These are phyloP conservation scores for Latrodectus elegans DNA, from an alignment of 2,888 invertebrate genomes.

Conservation along the genomic window DNA sequence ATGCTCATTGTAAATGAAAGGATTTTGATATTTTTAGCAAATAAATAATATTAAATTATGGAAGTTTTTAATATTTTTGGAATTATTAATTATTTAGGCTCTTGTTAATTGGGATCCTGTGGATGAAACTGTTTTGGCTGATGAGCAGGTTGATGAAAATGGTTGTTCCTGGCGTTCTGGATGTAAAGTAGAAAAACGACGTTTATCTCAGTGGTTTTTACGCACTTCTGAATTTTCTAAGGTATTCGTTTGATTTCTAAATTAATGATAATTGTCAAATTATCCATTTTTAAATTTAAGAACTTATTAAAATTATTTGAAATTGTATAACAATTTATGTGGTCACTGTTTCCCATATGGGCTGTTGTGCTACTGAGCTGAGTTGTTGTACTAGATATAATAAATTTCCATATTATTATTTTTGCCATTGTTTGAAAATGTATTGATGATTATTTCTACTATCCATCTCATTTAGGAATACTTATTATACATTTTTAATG, in stretches of 20 bases:
- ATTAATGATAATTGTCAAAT: not conserved
- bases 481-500: no score
- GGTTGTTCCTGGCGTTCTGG: conserved; percentile 97
- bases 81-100: conserved; percentile 78
- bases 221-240: conserved; percentile 81
- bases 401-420: no score
- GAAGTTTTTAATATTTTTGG: not conserved
- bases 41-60: no score
- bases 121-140: conserved; percentile 96
- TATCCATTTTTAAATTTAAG: not conserved
- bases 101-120: conserved; percentile 99
- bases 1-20: no score
- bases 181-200: conserved; percentile 90
- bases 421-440: no score
- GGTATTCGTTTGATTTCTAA: conserved; percentile 15
- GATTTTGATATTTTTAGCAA: no score
- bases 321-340: not conserved
- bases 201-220: conserved; percentile 95
- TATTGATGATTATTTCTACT: no score
- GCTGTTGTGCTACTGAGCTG: no score
- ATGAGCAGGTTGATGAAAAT: conserved; percentile 95
- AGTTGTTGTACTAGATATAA: no score
- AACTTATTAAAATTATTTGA: not conserved
- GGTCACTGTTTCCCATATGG: no score
- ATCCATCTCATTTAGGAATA: no score